phyloP scores from a whole-genome alignment of 2,888 invertebrate species.

The Drosophila cognata region DNA sequence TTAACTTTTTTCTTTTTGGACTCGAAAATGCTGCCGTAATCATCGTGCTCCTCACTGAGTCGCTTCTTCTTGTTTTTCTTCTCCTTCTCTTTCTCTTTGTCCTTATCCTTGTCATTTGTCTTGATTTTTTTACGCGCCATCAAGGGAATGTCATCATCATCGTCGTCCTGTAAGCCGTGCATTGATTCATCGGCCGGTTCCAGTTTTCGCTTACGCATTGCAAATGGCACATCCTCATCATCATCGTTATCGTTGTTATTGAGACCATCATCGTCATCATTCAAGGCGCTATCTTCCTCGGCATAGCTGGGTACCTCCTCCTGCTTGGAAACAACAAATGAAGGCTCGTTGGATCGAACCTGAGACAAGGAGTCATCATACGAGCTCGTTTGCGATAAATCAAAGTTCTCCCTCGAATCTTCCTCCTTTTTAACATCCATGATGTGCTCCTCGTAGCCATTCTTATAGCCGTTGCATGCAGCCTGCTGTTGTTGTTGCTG shows the following conservation, averaged over 20 bases:
- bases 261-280: constrained; percentile 84
- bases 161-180: constrained; percentile 87
- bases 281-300: constrained; percentile 82
- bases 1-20: constrained; percentile 87
- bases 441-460: constrained; percentile 76
- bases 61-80: constrained; percentile 87
- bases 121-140: constrained; percentile 85
- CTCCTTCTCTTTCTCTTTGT: constrained; percentile 86
- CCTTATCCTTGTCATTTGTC: constrained; percentile 88
- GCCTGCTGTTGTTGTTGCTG: constrained; percentile 31
- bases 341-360: constrained; percentile 86
- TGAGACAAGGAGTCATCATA: constrained; percentile 90
- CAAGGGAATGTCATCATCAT: constrained; percentile 83
- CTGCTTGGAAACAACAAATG: constrained; percentile 78
- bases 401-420: constrained; percentile 73
- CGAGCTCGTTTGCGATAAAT: constrained; percentile 88
- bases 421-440: constrained; percentile 83
- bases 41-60: constrained; percentile 87
- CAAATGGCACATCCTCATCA: constrained; percentile 90
- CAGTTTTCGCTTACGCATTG: constrained; percentile 85
- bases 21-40: constrained; percentile 84
- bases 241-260: constrained; percentile 88
- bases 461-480: constrained; percentile 64
- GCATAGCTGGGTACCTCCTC: constrained; percentile 83
- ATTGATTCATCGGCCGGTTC: constrained; percentile 28